These are phyloP conservation scores for Microcebus tavaratra DNA, from an alignment of 2,113 vertebrate genomes.

Conservation along the genomic window DNA sequence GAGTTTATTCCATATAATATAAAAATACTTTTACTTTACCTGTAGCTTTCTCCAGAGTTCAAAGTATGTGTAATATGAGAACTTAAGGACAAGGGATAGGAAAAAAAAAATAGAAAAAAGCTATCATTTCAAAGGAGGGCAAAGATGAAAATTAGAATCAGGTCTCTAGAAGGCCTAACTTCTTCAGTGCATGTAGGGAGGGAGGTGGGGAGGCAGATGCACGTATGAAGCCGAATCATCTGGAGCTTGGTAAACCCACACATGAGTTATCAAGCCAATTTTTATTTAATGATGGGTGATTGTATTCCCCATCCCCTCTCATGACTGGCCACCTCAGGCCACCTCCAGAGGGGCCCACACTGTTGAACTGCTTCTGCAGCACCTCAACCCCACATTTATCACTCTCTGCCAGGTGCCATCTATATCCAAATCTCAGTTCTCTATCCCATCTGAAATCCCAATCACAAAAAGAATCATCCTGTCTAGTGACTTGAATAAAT, in stretches of 20 bases:
- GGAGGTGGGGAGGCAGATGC: too few species aligned
- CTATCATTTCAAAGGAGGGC: neutral
- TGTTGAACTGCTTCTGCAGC: neutral
- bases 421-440: neutral
- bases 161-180: neutral
- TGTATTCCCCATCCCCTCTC: neutral
- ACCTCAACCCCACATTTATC: neutral
- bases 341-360: neutral
- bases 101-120: neutral
- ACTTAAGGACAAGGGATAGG: neutral
- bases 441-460: conserved; percentile 9
- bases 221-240: neutral
- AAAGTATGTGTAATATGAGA: neutral
- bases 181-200: neutral
- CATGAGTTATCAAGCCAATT: neutral
- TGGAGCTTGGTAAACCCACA: neutral
- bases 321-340: neutral
- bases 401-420: neutral
- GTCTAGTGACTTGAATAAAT: conserved; percentile 31
- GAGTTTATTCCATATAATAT: neutral
- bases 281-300: neutral
- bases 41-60: conserved; percentile 15
- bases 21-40: conserved; percentile 28
- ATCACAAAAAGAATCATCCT: neutral
- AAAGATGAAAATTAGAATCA: neutral